phyloP scores from a whole-genome alignment of 2,888 invertebrate genomes.

The Nebria salina region DNA sequence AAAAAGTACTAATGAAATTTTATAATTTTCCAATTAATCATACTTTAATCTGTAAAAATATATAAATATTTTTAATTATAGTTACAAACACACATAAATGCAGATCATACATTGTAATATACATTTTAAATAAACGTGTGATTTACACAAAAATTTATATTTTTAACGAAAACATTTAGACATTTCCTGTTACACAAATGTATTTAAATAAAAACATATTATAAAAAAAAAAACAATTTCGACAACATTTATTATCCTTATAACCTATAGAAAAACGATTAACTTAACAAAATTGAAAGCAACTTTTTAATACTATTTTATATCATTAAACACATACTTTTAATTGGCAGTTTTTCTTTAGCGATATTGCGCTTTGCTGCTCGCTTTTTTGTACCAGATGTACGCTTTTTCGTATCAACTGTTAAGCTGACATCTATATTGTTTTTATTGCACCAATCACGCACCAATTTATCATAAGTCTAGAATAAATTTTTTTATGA shows the following conservation, averaged over 20 bases:
- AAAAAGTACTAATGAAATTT: too few species aligned
- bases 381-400: background rate
- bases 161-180: too few species aligned
- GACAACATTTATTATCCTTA: background rate
- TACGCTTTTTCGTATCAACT: background rate
- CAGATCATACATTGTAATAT: too few species aligned
- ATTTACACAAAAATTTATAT: too few species aligned
- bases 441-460: constrained; percentile 29
- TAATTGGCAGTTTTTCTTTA: background rate
- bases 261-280: background rate
- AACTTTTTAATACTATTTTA: background rate
- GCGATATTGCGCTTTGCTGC: background rate
- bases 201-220: background rate
- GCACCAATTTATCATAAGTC: constrained; percentile 14
- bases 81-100: too few species aligned
- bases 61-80: too few species aligned
- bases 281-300: background rate
- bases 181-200: too few species aligned
- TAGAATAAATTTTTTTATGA: background rate
- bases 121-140: too few species aligned
- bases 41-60: too few species aligned
- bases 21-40: too few species aligned
- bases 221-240: background rate
- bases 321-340: constrained; percentile 16
- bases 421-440: background rate